These are phyloP conservation scores for Blastobasis lacticolella DNA, from an alignment of 2,888 invertebrate genomes.

Conservation along the genomic window DNA sequence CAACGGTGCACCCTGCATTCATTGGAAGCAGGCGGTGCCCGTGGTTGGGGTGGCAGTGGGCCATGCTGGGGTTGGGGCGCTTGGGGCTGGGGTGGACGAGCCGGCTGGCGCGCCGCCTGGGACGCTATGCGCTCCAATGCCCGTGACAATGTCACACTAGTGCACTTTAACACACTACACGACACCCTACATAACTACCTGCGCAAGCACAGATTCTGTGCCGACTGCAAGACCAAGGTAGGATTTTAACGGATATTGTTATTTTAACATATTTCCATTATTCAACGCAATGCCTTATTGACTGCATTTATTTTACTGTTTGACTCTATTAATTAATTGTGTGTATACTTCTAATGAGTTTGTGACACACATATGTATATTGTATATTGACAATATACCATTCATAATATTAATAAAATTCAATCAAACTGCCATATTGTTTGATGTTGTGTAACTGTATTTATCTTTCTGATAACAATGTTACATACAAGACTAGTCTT, in stretches of 20 bases:
- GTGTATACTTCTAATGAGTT: not conserved
- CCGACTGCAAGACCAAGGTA: slow-evolving; percentile 95
- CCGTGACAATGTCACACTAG: slow-evolving; percentile 88
- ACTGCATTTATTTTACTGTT: too few relatives aligned
- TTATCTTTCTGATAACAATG: not conserved
- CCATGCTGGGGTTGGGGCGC: slow-evolving; percentile 84
- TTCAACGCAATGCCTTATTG: not conserved
- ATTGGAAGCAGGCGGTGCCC: slow-evolving; percentile 87
- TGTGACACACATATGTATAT: not conserved
- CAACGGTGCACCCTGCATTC: slow-evolving; percentile 92
- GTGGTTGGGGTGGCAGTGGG: slow-evolving; percentile 74
- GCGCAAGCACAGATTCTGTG: slow-evolving; percentile 94
- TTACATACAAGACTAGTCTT: not conserved
- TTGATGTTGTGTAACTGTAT: not conserved
- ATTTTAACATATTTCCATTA: not conserved
- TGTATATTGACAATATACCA: not conserved
- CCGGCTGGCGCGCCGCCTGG: slow-evolving; percentile 89
- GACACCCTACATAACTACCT: slow-evolving; percentile 92
- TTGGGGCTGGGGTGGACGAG: slow-evolving; percentile 76
- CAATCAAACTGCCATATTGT: too few relatives aligned
- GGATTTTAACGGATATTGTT: slow-evolving; percentile 13
- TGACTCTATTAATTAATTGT: not conserved
- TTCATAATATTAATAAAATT: too few relatives aligned
- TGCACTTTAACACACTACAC: slow-evolving; percentile 88
- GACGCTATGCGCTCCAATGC: slow-evolving; percentile 87